Conservation (phyloP, 2,888 invertebrate genomes). For the Drosophila mayaguana region DNA sequence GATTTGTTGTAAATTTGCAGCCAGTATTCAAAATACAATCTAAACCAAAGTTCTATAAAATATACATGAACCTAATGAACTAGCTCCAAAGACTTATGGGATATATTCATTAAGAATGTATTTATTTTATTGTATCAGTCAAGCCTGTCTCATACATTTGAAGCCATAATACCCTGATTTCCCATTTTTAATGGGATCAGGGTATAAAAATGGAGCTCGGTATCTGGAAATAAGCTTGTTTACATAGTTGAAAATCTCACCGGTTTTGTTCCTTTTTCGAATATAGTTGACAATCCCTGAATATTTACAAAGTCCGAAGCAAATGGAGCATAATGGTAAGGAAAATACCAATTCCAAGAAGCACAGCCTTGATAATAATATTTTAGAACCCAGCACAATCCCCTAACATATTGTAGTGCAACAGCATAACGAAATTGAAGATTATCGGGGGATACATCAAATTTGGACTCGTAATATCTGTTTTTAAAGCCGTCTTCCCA, state of each 20-base stretch:
- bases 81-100: too few species aligned
- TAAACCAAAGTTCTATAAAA: too few species aligned
- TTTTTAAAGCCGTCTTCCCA: slow-evolving; percentile 99
- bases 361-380: slow-evolving; percentile 99
- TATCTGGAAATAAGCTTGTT: too few species aligned
- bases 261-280: slow-evolving; percentile 94
- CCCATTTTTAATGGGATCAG: too few species aligned
- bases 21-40: too few species aligned
- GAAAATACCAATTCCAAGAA: slow-evolving; percentile 99
- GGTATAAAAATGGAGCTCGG: too few species aligned
- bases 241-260: slow-evolving; percentile 87
- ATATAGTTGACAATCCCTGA: slow-evolving; percentile 92
- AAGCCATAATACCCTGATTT: too few species aligned
- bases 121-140: too few species aligned
- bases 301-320: slow-evolving; percentile 99
- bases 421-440: slow-evolving; percentile 95
- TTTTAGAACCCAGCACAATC: slow-evolving; percentile 98
- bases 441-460: slow-evolving; percentile 91
- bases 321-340: slow-evolving; percentile 99
- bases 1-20: too few species aligned
- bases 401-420: slow-evolving; percentile 96
- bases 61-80: too few species aligned
- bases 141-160: too few species aligned
- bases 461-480: slow-evolving; percentile 98
- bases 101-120: too few species aligned